Evolutionary conservation across 2,888 invertebrate genomes (phyloP).

Genomic region (Drosophila rellima): DNA sequence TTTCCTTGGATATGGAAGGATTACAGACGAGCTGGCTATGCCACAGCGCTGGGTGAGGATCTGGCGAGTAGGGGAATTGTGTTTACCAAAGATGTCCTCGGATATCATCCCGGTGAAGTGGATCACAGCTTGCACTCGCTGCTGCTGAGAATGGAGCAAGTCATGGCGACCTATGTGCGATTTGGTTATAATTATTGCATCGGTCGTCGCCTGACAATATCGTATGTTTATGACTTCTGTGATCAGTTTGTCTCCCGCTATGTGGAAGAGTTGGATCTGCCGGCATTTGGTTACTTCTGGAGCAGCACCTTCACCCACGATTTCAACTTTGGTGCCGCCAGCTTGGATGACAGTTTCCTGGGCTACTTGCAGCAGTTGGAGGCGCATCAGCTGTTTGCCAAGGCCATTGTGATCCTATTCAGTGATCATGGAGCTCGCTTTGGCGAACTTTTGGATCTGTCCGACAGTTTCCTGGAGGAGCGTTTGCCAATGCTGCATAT

Average conservation of each 20-base stretch:
- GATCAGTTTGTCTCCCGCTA: conserved; percentile 88
- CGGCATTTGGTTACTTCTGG: conserved; percentile 91
- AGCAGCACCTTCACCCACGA: conserved; percentile 90
- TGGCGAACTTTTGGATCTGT: conserved; percentile 88
- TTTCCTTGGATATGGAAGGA: conserved; percentile 91
- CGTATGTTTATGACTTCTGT: conserved; percentile 89
- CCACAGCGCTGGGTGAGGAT: conserved; percentile 92
- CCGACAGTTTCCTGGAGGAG: conserved; percentile 91
- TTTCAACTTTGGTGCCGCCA: conserved; percentile 87
- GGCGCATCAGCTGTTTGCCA: conserved; percentile 87
- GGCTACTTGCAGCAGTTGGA: conserved; percentile 87
- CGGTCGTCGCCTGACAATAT: conserved; percentile 87
- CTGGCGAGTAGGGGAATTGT: conserved; percentile 82
- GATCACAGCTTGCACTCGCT: conserved; percentile 92
- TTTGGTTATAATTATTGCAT: conserved; percentile 86
- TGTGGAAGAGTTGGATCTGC: conserved; percentile 84
- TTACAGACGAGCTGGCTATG: conserved; percentile 89
- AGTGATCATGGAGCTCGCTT: conserved; percentile 92
- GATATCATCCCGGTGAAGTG: conserved; percentile 89
- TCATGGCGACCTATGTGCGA: conserved; percentile 44
- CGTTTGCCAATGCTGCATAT: conserved; percentile 90
- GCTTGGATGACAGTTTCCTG: conserved; percentile 88
- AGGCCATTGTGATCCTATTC: conserved; percentile 89
- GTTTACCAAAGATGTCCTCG: conserved; percentile 1
- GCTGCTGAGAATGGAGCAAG: conserved; percentile 88